phyloP scores from a whole-genome alignment of 2,888 invertebrate species.

The Calameuta filiformis region DNA sequence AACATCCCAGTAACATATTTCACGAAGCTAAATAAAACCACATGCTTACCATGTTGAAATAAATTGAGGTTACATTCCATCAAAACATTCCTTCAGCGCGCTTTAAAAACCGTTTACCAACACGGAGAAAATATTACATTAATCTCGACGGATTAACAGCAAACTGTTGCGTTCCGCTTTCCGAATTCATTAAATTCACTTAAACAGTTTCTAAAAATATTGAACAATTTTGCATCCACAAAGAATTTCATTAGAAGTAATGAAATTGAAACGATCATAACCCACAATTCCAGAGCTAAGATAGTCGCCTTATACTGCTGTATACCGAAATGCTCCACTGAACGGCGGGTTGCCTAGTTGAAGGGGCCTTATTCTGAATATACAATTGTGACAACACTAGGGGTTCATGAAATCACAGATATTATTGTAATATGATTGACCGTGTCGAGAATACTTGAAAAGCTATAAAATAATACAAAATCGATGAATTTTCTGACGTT shows the following conservation, averaged over 20 bases:
- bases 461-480: neutral
- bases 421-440: neutral
- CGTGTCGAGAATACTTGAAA: neutral
- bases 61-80: neutral
- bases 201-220: neutral
- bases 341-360: neutral
- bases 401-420: neutral
- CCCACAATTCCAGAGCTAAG: neutral
- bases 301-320: neutral
- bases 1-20: neutral
- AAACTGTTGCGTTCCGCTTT: neutral
- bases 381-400: neutral
- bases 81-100: neutral
- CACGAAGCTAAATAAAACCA: neutral
- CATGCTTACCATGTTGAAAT: neutral
- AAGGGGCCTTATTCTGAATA: neutral
- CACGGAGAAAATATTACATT: neutral
- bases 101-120: neutral
- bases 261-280: neutral
- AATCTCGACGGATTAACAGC: neutral
- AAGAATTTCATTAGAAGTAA: neutral
- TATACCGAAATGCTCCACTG: neutral
- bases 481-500: neutral
- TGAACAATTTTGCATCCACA: neutral
- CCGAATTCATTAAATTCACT: neutral